These are phyloP conservation scores for Azorinus chamasolen DNA, from an alignment of 2,888 invertebrate genomes.

Conservation along the genomic window DNA sequence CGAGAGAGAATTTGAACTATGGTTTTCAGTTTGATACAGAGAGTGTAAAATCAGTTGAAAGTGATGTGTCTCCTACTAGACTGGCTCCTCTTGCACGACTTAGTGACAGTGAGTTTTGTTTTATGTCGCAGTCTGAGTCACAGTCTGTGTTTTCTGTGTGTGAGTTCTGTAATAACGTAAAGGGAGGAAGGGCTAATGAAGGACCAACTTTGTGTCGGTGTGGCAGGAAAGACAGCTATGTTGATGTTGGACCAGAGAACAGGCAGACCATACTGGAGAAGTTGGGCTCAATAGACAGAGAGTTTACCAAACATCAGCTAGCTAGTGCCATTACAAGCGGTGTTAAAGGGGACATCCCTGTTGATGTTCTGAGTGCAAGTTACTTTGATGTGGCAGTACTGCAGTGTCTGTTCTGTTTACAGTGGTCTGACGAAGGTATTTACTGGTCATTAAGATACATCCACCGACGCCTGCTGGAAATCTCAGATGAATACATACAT, in stretches of 20 bases:
- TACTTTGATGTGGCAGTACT: conserved; percentile 98
- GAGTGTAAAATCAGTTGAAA: conserved; percentile 62
- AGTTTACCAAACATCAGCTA: conserved; percentile 90
- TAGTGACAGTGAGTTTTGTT: conserved; percentile 85
- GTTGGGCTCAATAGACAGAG: conserved; percentile 89
- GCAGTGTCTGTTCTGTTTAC: conserved; percentile 97
- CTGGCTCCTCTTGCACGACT: conserved; percentile 86
- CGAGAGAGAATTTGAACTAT: conserved; percentile 80
- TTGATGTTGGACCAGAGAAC: conserved; percentile 74
- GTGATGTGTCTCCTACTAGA: conserved; percentile 63
- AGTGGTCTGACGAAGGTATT: conserved; percentile 99
- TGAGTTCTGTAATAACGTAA: conserved; percentile 84
- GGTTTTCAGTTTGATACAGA: conserved; percentile 56
- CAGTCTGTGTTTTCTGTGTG: conserved; percentile 84
- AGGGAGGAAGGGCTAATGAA: conserved; percentile 78
- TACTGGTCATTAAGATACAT: conserved; percentile 94
- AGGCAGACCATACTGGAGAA: conserved; percentile 71
- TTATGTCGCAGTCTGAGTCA: conserved; percentile 76
- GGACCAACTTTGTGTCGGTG: conserved; percentile 73
- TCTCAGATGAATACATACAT: conserved; percentile 93
- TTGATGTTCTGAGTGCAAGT: conserved; percentile 90
- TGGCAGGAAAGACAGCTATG: conserved; percentile 79
- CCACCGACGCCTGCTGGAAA: conserved; percentile 91
- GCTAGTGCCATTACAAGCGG: conserved; percentile 82
- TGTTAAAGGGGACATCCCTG: conserved; percentile 69